A percentile compares a stretch with the other conserved stretches of the same genome.
Evolutionary conservation across 1,140 invertebrate genomes (phyloP).

Genomic region (Stegodyphus dumicola): DNA sequence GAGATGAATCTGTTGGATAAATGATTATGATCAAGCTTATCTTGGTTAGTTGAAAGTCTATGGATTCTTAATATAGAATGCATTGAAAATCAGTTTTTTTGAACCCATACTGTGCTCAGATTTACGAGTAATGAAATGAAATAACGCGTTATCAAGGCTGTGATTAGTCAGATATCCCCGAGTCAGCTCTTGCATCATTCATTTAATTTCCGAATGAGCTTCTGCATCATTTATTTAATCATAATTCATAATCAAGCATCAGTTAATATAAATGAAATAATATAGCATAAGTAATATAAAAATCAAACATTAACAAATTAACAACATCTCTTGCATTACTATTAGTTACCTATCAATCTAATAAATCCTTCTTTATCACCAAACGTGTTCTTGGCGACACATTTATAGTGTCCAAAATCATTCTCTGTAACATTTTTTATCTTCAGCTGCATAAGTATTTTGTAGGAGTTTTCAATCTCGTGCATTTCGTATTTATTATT

Average conservation of each 20-base stretch:
- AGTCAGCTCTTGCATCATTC: too few relatives aligned
- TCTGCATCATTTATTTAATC: background rate
- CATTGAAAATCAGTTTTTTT: too few relatives aligned
- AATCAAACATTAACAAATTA: background rate
- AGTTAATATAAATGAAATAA: background rate
- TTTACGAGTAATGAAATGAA: too few relatives aligned
- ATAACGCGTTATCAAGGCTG: too few relatives aligned
- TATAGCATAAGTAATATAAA: background rate
- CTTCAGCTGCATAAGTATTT: constrained; percentile 44
- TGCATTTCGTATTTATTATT: constrained; percentile 60
- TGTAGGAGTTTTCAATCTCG: constrained; percentile 51
- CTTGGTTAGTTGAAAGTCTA: too few relatives aligned
- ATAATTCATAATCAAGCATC: background rate
- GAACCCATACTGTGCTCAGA: too few relatives aligned
- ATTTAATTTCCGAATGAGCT: too few relatives aligned
- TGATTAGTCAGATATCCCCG: too few relatives aligned
- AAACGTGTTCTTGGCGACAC: constrained; percentile 90
- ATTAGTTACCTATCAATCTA: constrained; percentile 82
- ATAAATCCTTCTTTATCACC: constrained; percentile 92
- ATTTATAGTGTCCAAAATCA: constrained; percentile 90
- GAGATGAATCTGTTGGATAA: too few relatives aligned
- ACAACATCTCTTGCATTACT: constrained; percentile 64
- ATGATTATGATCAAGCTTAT: too few relatives aligned
- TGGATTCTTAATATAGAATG: too few relatives aligned
- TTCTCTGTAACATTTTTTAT: constrained; percentile 69